Evolutionary conservation across 2,888 invertebrate genomes (phyloP).

Genomic region (Asteroscopus sphinx): DNA sequence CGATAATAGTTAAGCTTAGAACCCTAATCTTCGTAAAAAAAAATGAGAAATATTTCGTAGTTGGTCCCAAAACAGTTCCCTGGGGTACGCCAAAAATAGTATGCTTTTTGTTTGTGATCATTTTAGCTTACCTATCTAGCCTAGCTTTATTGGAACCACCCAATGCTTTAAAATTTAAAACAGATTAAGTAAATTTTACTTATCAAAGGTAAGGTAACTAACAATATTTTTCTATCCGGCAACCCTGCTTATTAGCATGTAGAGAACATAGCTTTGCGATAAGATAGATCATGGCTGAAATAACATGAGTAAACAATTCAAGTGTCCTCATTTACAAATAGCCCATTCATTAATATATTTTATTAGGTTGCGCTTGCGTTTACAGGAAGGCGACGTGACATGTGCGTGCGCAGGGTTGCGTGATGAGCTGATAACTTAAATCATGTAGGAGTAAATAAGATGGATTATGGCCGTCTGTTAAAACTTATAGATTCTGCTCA

Average conservation of each 20-base stretch:
- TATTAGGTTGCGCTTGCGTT: slow-evolving; percentile 36
- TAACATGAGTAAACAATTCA: slow-evolving; percentile 55
- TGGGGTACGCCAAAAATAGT: too few relatives aligned
- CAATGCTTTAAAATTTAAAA: background rate
- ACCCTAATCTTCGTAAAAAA: too few relatives aligned
- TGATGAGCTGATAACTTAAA: slow-evolving; percentile 21
- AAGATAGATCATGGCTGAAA: slow-evolving; percentile 51
- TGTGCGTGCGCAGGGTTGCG: slow-evolving; percentile 25
- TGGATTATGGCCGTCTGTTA: slow-evolving; percentile 20
- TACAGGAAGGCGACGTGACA: slow-evolving; percentile 35
- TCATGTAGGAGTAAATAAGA: slow-evolving; percentile 22
- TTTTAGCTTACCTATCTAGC: too few relatives aligned
- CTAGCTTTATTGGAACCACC: too few relatives aligned
- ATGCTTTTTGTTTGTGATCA: too few relatives aligned
- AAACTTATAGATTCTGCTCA: slow-evolving; percentile 22
- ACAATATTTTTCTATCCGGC: slow-evolving; percentile 8
- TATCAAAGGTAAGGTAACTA: background rate
- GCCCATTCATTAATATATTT: slow-evolving; percentile 44
- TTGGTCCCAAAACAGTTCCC: too few relatives aligned
- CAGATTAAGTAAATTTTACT: background rate
- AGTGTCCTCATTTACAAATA: slow-evolving; percentile 51
- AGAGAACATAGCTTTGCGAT: slow-evolving; percentile 33
- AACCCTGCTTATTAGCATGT: slow-evolving; percentile 41
- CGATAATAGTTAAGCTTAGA: too few relatives aligned
- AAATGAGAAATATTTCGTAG: too few relatives aligned